Evolutionary conservation across 1,140 invertebrate genomes (phyloP), one percentile per base, ranked within the genome.

Genomic region (Probaryconus sp.): DNA sequence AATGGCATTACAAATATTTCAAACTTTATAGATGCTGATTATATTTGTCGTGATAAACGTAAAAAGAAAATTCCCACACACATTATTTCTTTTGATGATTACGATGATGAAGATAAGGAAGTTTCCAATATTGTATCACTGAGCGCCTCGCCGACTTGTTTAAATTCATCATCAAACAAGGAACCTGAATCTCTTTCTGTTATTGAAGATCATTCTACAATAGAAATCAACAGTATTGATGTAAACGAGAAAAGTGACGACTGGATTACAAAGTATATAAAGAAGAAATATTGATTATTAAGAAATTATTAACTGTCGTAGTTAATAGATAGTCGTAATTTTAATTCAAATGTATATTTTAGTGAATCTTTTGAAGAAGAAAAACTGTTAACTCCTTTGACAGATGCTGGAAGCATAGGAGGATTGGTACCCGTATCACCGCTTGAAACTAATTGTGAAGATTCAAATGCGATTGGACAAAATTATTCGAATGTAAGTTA

Each of bases 31-130:
- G 4, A 10, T 3, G 3, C n/a, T 13, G 3, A 3, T 35, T 35
- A 35, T 3, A 35, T 10, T 5, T 7, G 11, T 65, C 87, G 86
- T 35, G 88, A 90, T 26, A 89, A 87, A 47, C 90, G 82, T 40
- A 90, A 88, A 51, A 90, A 89, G 78, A 91, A 91, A 83, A 88
- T 90, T 53, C 87, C 87, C 30, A 85, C 89, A 0, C 89, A 91
- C 64, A 89, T 92, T 71, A 91, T 92, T 51, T 92, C 91, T 10
- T 92, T 92, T 82, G 91, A 92, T 79, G 90, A 91, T 43, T 89
- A 90, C 38, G 87, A 86, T 20, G 79, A 83, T 5, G 77, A 83
- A n/a, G 67, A 64, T 11, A 76, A 69, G 26, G 61, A 61, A 53
- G 16, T 60, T 21, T 77, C 28, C 43, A 76, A 79, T 55, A 79